Percentiles rank a stretch among this genome's conserved stretches.
These are phyloP conservation scores for Trichonephila inaurata DNA, from an alignment of 1,140 invertebrate genomes.

Conservation along the genomic window DNA sequence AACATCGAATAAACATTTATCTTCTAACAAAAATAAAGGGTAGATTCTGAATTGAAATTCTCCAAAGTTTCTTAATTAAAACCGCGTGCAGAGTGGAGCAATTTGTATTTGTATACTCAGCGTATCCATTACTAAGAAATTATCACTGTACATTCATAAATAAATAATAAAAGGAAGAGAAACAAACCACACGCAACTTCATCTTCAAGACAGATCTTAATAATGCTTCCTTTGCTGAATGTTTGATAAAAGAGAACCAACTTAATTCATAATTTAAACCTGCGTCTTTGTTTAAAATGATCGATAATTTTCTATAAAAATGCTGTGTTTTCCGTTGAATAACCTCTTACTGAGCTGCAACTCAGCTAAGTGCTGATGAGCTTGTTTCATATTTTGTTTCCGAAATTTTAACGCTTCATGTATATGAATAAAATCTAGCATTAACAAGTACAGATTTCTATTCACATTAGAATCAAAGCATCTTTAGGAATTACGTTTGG, in stretches of 20 bases:
- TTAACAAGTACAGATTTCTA: too few species aligned
- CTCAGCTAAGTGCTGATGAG: too few species aligned
- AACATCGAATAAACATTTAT: not conserved
- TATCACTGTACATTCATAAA: not conserved
- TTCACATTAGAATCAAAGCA: too few species aligned
- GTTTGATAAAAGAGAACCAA: not conserved
- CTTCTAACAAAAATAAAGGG: not conserved
- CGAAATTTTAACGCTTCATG: not conserved
- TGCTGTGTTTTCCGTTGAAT: not conserved
- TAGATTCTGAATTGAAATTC: not conserved
- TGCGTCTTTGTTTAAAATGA: not conserved
- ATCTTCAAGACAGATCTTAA: not conserved
- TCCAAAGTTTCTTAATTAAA: constrained; percentile 15
- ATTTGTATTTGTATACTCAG: not conserved
- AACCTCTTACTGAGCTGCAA: not conserved
- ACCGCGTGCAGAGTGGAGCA: not conserved
- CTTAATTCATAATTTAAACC: not conserved
- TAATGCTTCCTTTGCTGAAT: not conserved
- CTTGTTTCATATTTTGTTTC: not conserved
- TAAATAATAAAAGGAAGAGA: not conserved
- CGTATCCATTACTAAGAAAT: not conserved
- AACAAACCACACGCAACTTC: not conserved
- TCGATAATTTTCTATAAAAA: not conserved
- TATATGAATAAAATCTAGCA: too few species aligned
- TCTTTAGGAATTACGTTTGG: too few species aligned